Evolutionary conservation across 2,888 invertebrate genomes (phyloP), one percentile per base, ranked within the genome.

Genomic region (Sphinx pinastri): DNA sequence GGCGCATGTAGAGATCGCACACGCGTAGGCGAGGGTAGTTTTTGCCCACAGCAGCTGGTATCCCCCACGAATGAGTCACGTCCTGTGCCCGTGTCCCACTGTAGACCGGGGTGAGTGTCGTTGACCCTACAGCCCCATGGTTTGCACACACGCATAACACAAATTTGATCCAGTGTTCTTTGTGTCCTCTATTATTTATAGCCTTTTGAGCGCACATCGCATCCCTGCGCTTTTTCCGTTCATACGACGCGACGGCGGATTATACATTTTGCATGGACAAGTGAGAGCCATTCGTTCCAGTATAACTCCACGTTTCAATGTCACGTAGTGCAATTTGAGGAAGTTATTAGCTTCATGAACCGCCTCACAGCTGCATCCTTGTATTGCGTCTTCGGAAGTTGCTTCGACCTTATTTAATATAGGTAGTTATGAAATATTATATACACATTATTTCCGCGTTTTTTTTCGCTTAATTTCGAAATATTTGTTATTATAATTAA

Each of bases 31-130:
- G 79, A 87, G 93, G 93, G 92, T 92, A 89, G 92, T 93, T 92
- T 93, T 92, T 91, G 88, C 85, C 84, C 83, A 84, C 85, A 90
- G 90, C 93, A 94, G 93, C 93, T 94, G 93, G 91, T 90, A 87
- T 88, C 92, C 92, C 92, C 93, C 90, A 88, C 83, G 84, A 88
- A 89, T 92, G 93, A 92, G 83, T 93, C 93, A 93, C 91, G 92
- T 93, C 92, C 92, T 93, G 91, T 90, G 84, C 83, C 86, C 86
- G 84, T 88, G 88, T 90, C 88, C 88, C 86, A 88, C 88, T 88
- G 87, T 84, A 86, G 86, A 84, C 83, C 92, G 90, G 93, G 93
- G 93, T 93, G 92, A 86, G 91, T 90, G 93, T 93, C 93, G 83
- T 87, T 92, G 93, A 94, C 92, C 93, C 90, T 90, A 86, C 89